A percentile compares a stretch with the other conserved stretches of the same genome.
These are phyloP conservation scores for Ruditapes philippinarum DNA, from an alignment of 1,140 invertebrate genomes.

Conservation along the genomic window DNA sequence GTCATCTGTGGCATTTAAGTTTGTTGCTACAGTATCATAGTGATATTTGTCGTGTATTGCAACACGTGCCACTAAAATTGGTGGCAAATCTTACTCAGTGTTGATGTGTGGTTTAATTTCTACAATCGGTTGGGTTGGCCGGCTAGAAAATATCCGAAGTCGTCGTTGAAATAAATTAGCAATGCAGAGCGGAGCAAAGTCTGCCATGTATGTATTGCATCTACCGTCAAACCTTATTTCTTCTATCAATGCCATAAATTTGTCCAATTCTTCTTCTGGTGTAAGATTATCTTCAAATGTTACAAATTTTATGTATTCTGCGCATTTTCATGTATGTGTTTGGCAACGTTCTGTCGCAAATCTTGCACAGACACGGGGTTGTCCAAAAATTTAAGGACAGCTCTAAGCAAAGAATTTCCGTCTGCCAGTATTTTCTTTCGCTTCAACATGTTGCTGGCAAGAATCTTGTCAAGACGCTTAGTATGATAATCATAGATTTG, in stretches of 20 bases:
- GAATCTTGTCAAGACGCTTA: constrained; percentile 15
- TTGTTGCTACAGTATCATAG: background rate
- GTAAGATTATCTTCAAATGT: constrained; percentile 22
- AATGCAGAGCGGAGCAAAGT: constrained; percentile 49
- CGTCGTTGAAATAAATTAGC: background rate
- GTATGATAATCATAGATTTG: constrained; percentile 11
- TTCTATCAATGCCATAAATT: constrained; percentile 31
- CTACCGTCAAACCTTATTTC: background rate
- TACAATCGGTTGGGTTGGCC: constrained; percentile 5
- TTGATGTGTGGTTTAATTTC: constrained; percentile 19
- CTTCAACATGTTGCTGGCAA: constrained; percentile 31
- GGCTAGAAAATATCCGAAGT: constrained; percentile 42
- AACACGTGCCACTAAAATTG: constrained; percentile 2
- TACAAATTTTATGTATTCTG: constrained; percentile 26
- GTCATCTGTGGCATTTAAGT: background rate
- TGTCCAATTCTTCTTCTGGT: constrained; percentile 20
- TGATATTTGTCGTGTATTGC: background rate
- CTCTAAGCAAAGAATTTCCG: constrained; percentile 19
- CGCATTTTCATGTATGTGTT: constrained; percentile 5
- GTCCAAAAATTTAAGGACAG: background rate
- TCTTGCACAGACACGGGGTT: background rate
- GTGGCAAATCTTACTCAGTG: background rate
- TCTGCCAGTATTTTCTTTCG: background rate
- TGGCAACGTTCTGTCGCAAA: background rate
- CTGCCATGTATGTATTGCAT: background rate